Base-by-base conservation (phyloP, 2,113 vertebrate species). In the Aepyceros melampus region DNA sequence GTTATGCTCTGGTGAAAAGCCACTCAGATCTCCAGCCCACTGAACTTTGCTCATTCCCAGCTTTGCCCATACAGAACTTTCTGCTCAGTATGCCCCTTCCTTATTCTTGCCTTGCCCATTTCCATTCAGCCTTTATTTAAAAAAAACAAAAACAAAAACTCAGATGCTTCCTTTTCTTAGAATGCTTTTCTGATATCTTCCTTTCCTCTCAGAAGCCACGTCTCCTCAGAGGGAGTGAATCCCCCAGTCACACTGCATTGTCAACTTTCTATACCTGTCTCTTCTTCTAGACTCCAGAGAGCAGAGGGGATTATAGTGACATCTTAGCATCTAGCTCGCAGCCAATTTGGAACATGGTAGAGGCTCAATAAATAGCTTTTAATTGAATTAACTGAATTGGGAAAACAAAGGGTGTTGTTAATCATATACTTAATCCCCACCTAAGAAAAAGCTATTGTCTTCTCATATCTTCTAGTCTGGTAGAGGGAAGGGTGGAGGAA, bases 241-340 rank as follows among this genome's bases (percentile, higher is more conserved):
- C 29, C 14, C 17, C 62, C 64, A 71, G 7, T 45, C 43, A 33
- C 0, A 0, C 7, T 16, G 13, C 5, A 21, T 13, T 47, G 4
- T 27, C 12, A 49, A n/a, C n/a, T 29, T 78, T 71, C 49, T 85
- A 33, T 55, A 43, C 23, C 15, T 58, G n/a, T 81, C 29, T 87
- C 23, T 96, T 16, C 16, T 79, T 88, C 83, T 36, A 81, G 56
- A 87, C 5, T 31, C 40, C 53, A 19, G 58, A 91, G 15, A 96
- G 7, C 51, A 91, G 13, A 90, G 9, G 51, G 19, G 11, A 19
- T 79, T 40, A 62, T 15, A 76, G 7, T 47, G 56, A 76, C 29
- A 81, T 82, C 4, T 91, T 53, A 88, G 27, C 17, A 62, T 23
- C 87, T 86, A 31, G 15, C 33, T 74, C 49, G 13, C 1, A 0